A percentile compares a stretch with the other conserved stretches of the same genome.
Evolutionary conservation across 2,113 vertebrate species (phyloP).

Genomic region (Theropithecus gelada): DNA sequence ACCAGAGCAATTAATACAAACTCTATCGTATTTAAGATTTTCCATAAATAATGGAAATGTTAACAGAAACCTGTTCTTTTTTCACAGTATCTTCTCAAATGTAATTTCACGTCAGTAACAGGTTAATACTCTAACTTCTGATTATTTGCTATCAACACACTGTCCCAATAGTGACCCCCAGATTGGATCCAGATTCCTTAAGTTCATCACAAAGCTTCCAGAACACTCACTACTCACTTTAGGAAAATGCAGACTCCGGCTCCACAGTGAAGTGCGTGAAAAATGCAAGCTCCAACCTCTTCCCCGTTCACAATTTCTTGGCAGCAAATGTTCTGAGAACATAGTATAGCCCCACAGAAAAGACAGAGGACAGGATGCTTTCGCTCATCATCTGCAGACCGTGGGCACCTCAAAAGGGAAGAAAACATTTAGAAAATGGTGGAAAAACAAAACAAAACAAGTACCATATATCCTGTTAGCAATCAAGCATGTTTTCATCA

Average conservation of each 20-base stretch:
- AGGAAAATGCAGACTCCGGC: slow-evolving; percentile 98
- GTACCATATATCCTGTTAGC: background rate
- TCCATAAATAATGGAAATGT: slow-evolving; percentile 37
- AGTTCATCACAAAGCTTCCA: background rate
- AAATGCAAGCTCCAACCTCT: slow-evolving; percentile 94
- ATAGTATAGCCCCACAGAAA: slow-evolving; percentile 95
- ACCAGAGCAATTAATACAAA: slow-evolving; percentile 15
- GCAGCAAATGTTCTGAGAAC: slow-evolving; percentile 96
- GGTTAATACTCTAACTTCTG: background rate
- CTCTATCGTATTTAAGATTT: slow-evolving; percentile 13
- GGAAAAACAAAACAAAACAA: background rate
- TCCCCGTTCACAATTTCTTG: slow-evolving; percentile 93
- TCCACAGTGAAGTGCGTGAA: slow-evolving; percentile 93
- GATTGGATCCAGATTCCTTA: background rate
- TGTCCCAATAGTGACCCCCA: background rate
- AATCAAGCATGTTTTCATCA: background rate
- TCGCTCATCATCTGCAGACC: slow-evolving; percentile 93
- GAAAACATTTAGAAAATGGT: background rate
- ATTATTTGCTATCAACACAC: background rate
- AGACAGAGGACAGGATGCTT: slow-evolving; percentile 96
- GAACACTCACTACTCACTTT: slow-evolving; percentile 86
- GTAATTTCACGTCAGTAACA: background rate
- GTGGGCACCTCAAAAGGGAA: slow-evolving; percentile 90
- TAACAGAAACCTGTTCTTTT: background rate
- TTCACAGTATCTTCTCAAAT: slow-evolving; percentile 24